Percentiles rank a stretch among this genome's conserved stretches.
These are phyloP conservation scores for Bambusicola thoracicus DNA, from an alignment of 2,113 vertebrate genomes.

Conservation along the genomic window DNA sequence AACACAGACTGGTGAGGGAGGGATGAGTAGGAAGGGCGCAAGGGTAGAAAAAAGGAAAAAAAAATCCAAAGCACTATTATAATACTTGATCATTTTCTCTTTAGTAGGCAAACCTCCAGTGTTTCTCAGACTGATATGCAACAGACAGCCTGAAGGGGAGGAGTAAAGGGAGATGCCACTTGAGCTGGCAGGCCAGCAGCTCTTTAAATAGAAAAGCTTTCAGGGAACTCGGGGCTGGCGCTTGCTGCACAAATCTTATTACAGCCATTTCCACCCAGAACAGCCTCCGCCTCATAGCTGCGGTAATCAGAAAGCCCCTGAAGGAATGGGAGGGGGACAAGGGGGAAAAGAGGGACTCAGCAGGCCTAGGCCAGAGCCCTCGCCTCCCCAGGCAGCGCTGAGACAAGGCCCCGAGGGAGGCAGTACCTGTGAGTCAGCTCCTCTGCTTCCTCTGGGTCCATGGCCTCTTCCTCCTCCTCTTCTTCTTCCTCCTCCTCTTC, in stretches of 20 bases:
- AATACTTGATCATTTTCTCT: neutral
- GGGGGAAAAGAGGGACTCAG: neutral
- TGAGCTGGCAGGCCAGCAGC: conserved; percentile 44
- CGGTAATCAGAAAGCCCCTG: neutral
- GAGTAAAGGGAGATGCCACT: conserved; percentile 65
- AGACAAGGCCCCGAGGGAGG: neutral
- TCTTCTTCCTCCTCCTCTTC: neutral
- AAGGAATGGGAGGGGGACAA: neutral
- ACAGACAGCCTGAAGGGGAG: conserved; percentile 25
- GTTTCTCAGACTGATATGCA: conserved; percentile 38
- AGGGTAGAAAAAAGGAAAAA: neutral
- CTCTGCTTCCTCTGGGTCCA: conserved; percentile 80
- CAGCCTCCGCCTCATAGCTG: neutral
- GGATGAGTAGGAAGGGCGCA: neutral
- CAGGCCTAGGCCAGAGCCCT: fast-evolving
- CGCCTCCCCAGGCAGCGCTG: neutral
- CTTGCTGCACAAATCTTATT: conserved; percentile 25
- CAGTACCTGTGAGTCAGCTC: conserved; percentile 86
- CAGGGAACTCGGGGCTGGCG: neutral
- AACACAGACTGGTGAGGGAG: neutral
- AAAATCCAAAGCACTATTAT: neutral
- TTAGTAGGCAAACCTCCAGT: conserved; percentile 14
- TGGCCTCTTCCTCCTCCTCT: neutral
- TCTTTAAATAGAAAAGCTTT: conserved; percentile 68
- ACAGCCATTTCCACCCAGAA: neutral